Evolutionary conservation across 2,888 invertebrate species (phyloP).

Genomic region (Acanthosepion pharaonis): DNA sequence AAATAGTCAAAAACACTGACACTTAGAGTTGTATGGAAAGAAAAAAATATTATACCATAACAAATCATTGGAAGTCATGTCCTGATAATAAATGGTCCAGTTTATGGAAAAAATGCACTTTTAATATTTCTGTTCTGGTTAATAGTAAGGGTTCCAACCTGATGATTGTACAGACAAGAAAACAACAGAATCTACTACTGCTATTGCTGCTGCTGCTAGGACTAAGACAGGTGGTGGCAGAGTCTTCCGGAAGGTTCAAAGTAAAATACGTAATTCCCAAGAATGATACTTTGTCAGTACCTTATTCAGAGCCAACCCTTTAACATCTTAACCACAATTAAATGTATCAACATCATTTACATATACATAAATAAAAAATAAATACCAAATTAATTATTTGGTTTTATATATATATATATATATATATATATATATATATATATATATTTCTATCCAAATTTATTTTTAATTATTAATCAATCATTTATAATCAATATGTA

Average conservation of each 20-base stretch:
- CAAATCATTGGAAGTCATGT: slow-evolving; percentile 14
- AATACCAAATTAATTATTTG: too few species aligned
- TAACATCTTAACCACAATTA: not conserved
- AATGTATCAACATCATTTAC: not conserved
- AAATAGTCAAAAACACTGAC: not conserved
- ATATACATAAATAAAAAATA: not conserved
- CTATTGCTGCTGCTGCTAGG: not conserved
- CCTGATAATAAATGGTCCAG: not conserved
- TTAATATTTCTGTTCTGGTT: not conserved
- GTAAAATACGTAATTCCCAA: slow-evolving; percentile 18
- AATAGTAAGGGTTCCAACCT: not conserved
- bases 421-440: too few species aligned
- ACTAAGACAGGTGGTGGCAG: slow-evolving; percentile 1
- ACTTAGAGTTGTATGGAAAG: not conserved
- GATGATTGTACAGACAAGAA: not conserved
- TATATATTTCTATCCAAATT: too few species aligned
- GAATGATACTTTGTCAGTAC: not conserved
- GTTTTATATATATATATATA: too few species aligned
- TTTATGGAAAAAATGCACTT: not conserved
- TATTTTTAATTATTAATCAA: too few species aligned
- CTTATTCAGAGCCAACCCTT: not conserved
- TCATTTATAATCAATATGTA: too few species aligned
- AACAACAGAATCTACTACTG: not conserved
- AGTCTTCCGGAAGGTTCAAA: slow-evolving; percentile 33
- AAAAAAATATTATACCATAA: not conserved